Evolutionary conservation across 1,140 invertebrate species (phyloP), one percentile per base, ranked within the genome.

Genomic region (Calliopsis andreniformis): DNA sequence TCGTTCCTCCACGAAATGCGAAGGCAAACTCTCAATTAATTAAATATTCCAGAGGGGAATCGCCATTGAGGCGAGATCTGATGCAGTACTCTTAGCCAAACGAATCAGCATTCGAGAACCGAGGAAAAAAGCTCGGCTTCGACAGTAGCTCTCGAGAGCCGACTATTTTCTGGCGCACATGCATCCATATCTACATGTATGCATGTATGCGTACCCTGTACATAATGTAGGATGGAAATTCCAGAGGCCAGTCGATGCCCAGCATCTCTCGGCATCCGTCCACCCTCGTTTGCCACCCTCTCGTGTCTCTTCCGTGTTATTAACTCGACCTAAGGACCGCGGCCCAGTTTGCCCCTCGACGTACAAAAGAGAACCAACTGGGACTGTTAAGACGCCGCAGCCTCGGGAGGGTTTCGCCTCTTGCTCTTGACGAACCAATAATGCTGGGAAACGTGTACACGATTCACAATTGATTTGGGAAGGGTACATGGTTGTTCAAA

Each of bases 331-430:
- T 66, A 81, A 81, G 67, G 71, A 80, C 49, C 71, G 42, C 85
- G 83, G 85, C 84, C 83, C 49, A 84, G 63, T 87, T 87, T 82
- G 82, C 80, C 45, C 16, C 32, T 78, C 58, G 63, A 39, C 62
- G 78, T 80, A 84, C 80, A 82, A 82, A 85, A 66, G 78, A 75
- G 32, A n/a, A n/a, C 35, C 73, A 12, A 42, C 63, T 77, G n/a
- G 25, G 67, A 47, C 76, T 77, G 78, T 83, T 80, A 82, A 71
- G 73, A 86, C 73, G 66, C 75, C 73, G 68, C 47, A 23, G 49
- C 67, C 30, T 67, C 42, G 43, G 55, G 25, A 7, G 51, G 67
- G 68, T 12, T 58, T 18, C n/a, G 6, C 61, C 16, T 7, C 14
- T 30, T 20, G 63, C 16, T 32, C 71, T 79, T 66, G 76, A 80